Base-by-base conservation (phyloP, 1,140 invertebrate genomes). In the Drosophila sucinea region DNA sequence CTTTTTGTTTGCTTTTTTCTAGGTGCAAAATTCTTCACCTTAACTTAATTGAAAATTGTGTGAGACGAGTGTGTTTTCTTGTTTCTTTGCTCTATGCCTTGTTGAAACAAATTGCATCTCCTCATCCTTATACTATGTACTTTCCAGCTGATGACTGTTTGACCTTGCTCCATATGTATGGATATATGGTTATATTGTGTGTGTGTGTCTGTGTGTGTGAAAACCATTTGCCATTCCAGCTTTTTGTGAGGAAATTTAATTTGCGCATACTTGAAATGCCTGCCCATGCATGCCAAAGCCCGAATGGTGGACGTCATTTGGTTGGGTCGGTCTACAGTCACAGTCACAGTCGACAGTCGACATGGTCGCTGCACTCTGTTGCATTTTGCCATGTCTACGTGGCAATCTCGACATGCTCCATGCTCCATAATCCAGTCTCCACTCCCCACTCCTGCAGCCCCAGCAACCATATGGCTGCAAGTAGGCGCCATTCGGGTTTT, bases 181-280 rank as follows among this genome's bases (percentile, higher is more conserved):
- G 8, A n/a, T 44, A n/a, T 40, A 2, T 11, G 38, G 17, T n/a
- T 23, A 8, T 17, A 17, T 17, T 44, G n/a, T 44, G 44, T 47
- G 7, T 51, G 44, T 51, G 25, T 47, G 41, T 47, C 17, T 47
- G 5, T 47, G 41, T 47, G 44, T 47, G 35, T 55, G 33, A n/a
- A n/a, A 54, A 44, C 32, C 62, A 54, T 61, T 56, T 55, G 44
- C 32, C 32, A 65, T 41, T 30, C 17, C 35, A 66, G 56, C 35
- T 35, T 56, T 40, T 29, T 30, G n/a, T 51, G 55, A 51, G 55
- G 7, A 72, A 85, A 74, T 78, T 70, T 82, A 61, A 81, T 79
- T 81, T 86, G 29, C 54, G 54, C 76, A 87, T 86, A 66, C 79
- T 61, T 61, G 61, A 35, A 62, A 65, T 57, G 54, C 47, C 60